phyloP scores from a whole-genome alignment of 1,140 invertebrate genomes.

The Zaprionus camerounensis region DNA sequence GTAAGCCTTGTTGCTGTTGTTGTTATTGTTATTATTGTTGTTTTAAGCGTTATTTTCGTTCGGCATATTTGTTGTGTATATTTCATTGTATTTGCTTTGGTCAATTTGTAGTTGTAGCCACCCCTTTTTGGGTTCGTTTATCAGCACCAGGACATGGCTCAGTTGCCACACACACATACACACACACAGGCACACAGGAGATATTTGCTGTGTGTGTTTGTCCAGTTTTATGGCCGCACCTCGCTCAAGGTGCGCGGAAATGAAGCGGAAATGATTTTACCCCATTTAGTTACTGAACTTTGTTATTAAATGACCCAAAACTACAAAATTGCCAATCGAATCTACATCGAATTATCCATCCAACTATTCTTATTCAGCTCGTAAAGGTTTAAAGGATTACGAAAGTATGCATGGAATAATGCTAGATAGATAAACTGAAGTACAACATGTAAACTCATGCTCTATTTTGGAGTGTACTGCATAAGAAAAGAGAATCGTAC shows the following conservation, averaged over 20 bases:
- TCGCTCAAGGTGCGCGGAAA: slow-evolving; percentile 58
- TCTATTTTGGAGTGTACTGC: neutral
- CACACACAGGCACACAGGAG: neutral
- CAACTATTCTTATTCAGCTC: neutral
- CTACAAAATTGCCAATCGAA: slow-evolving; percentile 29
- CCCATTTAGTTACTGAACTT: slow-evolving; percentile 47
- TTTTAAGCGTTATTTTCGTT: slow-evolving; percentile 16
- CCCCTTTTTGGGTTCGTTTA: slow-evolving; percentile 38
- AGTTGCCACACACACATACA: slow-evolving; percentile 18
- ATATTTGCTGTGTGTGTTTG: slow-evolving; percentile 29
- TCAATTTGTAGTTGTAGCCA: slow-evolving; percentile 39
- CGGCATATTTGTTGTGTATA: slow-evolving; percentile 25
- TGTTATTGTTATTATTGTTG: slow-evolving; percentile 2
- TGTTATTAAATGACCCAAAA: slow-evolving; percentile 1
- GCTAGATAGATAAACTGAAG: neutral
- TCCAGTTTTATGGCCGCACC: slow-evolving; percentile 41
- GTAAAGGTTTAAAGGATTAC: neutral
- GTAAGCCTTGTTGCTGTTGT: slow-evolving; percentile 18
- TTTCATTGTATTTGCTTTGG: neutral
- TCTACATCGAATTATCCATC: neutral
- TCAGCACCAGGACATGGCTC: slow-evolving; percentile 35
- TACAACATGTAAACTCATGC: neutral
- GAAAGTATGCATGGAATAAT: neutral
- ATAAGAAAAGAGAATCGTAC: neutral
- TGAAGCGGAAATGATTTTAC: slow-evolving; percentile 72